A percentile compares a stretch with the other conserved stretches of the same genome.
phyloP scores from a whole-genome alignment of 2,797 vertebrate species.

The Coregonus ussuriensis region DNA sequence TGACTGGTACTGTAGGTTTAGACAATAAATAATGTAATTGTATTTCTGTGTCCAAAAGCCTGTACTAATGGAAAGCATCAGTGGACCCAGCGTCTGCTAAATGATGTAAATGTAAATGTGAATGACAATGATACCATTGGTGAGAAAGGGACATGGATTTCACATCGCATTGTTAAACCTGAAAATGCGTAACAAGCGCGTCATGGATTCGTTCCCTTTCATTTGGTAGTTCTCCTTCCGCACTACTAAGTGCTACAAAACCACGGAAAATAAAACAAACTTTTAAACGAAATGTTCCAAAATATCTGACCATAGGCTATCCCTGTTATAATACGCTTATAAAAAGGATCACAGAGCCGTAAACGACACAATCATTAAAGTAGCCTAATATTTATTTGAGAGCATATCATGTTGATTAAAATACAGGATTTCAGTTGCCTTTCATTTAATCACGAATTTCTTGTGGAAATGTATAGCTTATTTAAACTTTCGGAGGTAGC shows the following conservation, averaged over 20 bases:
- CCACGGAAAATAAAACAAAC: background rate
- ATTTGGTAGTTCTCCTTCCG: conserved; percentile 1
- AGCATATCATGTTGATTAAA: background rate
- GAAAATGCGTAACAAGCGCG: conserved; percentile 48
- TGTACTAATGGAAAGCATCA: conserved; percentile 52
- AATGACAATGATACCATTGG: conserved; percentile 71
- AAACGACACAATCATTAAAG: background rate
- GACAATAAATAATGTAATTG: background rate
- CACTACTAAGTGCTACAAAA: background rate
- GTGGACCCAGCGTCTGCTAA: conserved; percentile 38
- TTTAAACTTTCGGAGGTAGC: background rate
- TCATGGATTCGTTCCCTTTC: conserved; percentile 61
- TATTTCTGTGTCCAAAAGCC: background rate
- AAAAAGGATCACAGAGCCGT: background rate
- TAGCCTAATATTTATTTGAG: background rate
- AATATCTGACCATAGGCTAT: background rate
- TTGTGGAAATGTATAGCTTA: background rate
- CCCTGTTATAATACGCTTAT: background rate
- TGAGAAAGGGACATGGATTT: conserved; percentile 65
- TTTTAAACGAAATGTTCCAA: background rate
- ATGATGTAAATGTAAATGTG: no score
- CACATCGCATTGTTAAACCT: conserved; percentile 70
- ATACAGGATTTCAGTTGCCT: background rate
- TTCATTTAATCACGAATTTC: background rate
- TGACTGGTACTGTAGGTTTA: background rate